Evolutionary conservation across 2,113 vertebrate genomes (phyloP), one percentile per base, ranked within the genome.

Genomic region (Xenus cinereus): DNA sequence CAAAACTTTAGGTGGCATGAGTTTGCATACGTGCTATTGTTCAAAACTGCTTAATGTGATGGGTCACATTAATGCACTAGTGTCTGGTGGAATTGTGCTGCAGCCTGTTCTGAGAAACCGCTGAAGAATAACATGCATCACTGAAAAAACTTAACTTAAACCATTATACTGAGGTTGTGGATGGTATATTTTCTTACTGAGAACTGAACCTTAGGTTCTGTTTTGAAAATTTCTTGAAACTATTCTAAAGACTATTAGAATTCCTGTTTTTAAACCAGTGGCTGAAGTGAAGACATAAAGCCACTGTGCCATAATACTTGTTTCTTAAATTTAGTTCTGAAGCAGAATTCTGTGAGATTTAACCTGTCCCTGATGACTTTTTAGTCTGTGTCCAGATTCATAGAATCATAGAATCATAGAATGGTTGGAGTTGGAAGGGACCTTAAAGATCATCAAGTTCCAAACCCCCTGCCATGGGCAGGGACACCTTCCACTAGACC

Each of bases 31-130:
- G 43, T 78, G 48, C 6, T 12, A 46, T 73, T 91, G 12, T 33
- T 62, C 21, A 0, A 57, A 48, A n/a, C 21, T 87, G 27, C n/a
- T 60, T 51, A n/a, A 6, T 18, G 8, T 84, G 72, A 26, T n/a
- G 13, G 28, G 14, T 82, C 4, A 33, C 7, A 17, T 18, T 83
- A 48, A n/a, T 33, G 33, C 0, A 1, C 4, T 50, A 3, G 8
- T 45, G 30, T 75, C 18, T 27, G 19, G 39, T 86, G 45, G 64
- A 57, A 53, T 28, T 92, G 19, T 48, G 14, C 48, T 92, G 14
- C n/a, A 93, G 37, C 10, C 10, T 67, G 23, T 63, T 79, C 35
- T 14, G 43, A 46, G 19, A 51, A 84, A 54, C 18, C 24, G 15
- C 64, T 81, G 50, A 24, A 63, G 37, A 77, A 59, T 37, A 37